Base-by-base conservation (phyloP, 2,797 vertebrate species). In the Carcharodon carcharias region DNA sequence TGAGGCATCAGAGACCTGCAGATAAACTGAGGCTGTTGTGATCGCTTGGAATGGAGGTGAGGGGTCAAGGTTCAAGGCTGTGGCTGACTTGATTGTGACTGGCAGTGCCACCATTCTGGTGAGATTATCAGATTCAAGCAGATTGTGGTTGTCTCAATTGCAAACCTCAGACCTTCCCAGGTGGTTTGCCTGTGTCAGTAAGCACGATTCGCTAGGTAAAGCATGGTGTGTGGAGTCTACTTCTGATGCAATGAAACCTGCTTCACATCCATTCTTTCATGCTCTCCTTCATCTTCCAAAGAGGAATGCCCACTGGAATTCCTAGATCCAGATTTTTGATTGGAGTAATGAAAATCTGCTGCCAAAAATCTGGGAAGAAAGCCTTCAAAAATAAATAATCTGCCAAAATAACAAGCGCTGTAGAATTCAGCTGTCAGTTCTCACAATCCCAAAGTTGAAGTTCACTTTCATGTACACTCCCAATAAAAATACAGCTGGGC, bases 361-460 rank as follows among this genome's bases (percentile, higher is more conserved):
- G 82, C 82, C 82, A 85, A 50, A 85, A 85, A 85, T 85, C 40
- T 50, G 82, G 82, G 82, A 85, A 50, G 82, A 85, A 85, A 85
- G 82, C 45, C 45, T 85, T 45, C 82, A 85, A 85, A 85, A 85
- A 85, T 85, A 85, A 85, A 85, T 50, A 85, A 8, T 85, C 82
- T 85, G 45, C 45, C 82, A 85, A 85, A 85, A 50, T 50, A 85
- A 85, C 82, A 85, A 50, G 82, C 21, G 9, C 82, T 85, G 80
- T 85, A 85, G 82, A 85, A 85, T 85, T 85, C 82, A 85, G 45
- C 82, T 85, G 21, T 50, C 45, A 50, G 82, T 85, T 85, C 82
- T 85, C 82, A 85, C 40, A 85, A 85, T 50, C 82, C 82, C 5
- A 85, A 85, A 85, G 82, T 50, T 85, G 21, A 50, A 50, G 45